A percentile compares a stretch with the other conserved stretches of the same genome.
phyloP scores from a whole-genome alignment of 2,888 invertebrate genomes.

The Chydorus sphaericus region DNA sequence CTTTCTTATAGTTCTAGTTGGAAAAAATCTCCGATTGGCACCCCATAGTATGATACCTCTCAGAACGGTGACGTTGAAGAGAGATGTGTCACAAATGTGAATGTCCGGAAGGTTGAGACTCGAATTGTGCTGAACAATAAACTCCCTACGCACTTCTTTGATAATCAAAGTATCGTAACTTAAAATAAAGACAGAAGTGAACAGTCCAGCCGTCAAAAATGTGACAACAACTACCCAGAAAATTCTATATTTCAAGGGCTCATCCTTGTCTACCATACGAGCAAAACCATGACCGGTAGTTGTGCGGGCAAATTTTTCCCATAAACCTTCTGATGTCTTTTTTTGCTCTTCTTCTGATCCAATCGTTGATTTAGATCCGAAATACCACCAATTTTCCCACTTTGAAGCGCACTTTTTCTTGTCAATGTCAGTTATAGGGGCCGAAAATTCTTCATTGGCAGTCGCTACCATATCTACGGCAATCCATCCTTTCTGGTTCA shows the following conservation, averaged over 20 bases:
- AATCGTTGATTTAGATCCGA: too few relatives aligned
- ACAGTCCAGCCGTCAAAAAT: background rate
- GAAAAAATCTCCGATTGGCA: too few relatives aligned
- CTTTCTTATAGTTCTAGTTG: too few relatives aligned
- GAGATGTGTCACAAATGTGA: constrained; percentile 13
- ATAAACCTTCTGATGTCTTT: too few relatives aligned
- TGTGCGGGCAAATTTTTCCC: background rate
- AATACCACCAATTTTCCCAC: too few relatives aligned
- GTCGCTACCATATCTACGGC: too few relatives aligned
- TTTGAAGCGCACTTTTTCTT: too few relatives aligned
- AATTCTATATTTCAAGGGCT: background rate
- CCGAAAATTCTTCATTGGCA: too few relatives aligned
- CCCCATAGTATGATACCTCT: too few relatives aligned
- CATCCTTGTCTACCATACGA: constrained; percentile 3
- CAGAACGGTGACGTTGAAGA: background rate
- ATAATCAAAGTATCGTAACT: constrained; percentile 8
- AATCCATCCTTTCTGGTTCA: too few relatives aligned
- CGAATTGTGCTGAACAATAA: background rate
- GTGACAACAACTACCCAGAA: constrained; percentile 5
- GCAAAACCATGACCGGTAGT: constrained; percentile 14
- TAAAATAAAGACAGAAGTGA: constrained; percentile 4
- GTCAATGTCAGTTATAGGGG: too few relatives aligned
- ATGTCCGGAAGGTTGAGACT: constrained; percentile 10
- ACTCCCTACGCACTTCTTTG: constrained; percentile 9
- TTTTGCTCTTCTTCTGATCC: too few relatives aligned